Evolutionary conservation across 2,113 vertebrate species (phyloP).

Genomic region (Hemichromis elongatus): DNA sequence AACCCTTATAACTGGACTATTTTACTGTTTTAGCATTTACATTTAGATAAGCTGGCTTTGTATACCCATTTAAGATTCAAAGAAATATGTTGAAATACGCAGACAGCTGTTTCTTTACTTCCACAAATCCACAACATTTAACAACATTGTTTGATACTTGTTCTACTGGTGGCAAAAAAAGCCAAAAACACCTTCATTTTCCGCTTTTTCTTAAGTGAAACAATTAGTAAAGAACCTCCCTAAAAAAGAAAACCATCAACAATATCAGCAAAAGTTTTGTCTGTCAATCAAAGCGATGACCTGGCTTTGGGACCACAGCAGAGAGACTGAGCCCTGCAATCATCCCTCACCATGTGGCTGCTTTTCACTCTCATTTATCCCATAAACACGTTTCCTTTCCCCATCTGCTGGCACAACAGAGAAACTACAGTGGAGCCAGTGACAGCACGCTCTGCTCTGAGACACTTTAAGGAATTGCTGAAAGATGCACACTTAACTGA

Average conservation of each 20-base stretch:
- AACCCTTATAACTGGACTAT: not conserved
- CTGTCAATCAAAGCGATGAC: not conserved
- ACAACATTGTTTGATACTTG: not conserved
- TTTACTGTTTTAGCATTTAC: not conserved
- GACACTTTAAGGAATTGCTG: not conserved
- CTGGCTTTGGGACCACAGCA: not conserved
- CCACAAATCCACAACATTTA: not conserved
- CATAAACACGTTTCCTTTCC: constrained; percentile 59
- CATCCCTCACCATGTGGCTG: not conserved
- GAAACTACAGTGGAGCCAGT: constrained; percentile 37
- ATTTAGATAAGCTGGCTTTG: not conserved
- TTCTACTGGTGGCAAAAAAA: not conserved
- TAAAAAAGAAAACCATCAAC: not conserved
- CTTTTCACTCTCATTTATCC: not conserved
- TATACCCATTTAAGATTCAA: not conserved
- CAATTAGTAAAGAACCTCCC: not conserved
- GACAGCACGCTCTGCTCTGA: not conserved
- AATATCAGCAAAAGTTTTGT: not conserved
- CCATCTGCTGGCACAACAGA: constrained; percentile 65
- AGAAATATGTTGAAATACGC: not conserved
- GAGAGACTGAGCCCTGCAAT: not conserved
- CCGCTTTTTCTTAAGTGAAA: not conserved
- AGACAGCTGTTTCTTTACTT: not conserved
- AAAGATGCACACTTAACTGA: not conserved
- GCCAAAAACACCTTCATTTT: not conserved